These are phyloP conservation scores for Gallinago undulata DNA, from an alignment of 2,113 vertebrate species.

Conservation along the genomic window DNA sequence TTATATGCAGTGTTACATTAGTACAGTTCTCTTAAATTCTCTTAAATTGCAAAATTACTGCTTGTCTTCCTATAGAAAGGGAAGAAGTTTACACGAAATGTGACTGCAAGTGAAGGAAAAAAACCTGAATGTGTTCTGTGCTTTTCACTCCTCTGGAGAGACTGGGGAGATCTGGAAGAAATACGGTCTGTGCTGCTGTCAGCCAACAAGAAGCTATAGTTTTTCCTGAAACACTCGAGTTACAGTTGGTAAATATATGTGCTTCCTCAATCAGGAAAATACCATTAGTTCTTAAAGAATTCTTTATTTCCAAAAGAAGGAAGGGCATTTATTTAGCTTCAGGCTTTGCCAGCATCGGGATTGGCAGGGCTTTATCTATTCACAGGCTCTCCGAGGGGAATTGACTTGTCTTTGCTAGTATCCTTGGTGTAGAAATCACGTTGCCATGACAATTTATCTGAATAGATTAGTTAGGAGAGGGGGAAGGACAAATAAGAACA, in stretches of 20 bases:
- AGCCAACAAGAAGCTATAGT: not conserved
- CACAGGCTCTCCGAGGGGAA: not conserved
- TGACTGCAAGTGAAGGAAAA: not conserved
- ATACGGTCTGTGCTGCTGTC: not conserved
- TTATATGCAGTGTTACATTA: not conserved
- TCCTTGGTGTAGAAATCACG: not conserved
- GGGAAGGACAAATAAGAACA: not conserved
- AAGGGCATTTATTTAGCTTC: not conserved
- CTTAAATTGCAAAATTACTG: not conserved
- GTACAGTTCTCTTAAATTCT: not conserved
- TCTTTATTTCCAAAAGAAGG: not conserved
- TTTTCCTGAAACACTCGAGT: not conserved
- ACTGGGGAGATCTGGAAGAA: not conserved
- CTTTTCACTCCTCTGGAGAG: not conserved
- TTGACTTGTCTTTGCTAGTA: not conserved
- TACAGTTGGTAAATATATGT: not conserved
- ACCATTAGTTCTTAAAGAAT: not conserved
- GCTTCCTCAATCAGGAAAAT: not conserved
- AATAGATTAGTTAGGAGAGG: not conserved
- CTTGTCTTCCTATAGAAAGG: not conserved
- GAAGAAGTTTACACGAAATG: not conserved
- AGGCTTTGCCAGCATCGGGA: not conserved
- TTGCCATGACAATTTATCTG: slow-evolving; percentile 38
- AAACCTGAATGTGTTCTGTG: not conserved
- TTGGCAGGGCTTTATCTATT: not conserved